phyloP scores from a whole-genome alignment of 2,797 vertebrate genomes.

The Okamejei kenojei region DNA sequence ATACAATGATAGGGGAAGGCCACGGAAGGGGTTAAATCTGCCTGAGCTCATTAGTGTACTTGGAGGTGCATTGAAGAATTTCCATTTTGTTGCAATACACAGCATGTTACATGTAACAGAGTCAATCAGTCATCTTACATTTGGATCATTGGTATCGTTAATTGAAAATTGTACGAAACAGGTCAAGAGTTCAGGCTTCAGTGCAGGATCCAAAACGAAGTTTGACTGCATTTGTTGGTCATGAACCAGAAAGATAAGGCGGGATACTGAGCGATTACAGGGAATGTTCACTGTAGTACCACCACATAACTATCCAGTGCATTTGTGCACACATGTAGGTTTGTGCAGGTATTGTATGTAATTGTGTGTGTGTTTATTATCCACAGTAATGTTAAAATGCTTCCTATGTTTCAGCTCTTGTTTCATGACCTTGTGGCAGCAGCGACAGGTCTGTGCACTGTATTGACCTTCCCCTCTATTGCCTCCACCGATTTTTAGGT shows the following conservation, averaged over 20 bases:
- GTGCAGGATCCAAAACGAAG: background rate
- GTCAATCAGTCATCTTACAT: background rate
- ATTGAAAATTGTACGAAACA: background rate
- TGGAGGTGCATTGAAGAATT: background rate
- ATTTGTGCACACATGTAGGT: no score
- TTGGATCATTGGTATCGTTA: conserved; percentile 15
- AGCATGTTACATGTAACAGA: background rate
- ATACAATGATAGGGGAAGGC: background rate
- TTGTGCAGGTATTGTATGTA: no score
- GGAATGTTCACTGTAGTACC: no score
- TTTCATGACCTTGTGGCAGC: background rate
- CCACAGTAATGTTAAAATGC: background rate
- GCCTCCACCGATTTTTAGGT: background rate
- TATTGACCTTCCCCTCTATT: background rate
- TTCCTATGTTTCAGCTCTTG: no score
- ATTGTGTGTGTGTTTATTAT: background rate
- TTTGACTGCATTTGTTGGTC: background rate
- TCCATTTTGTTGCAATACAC: background rate
- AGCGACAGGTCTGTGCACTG: background rate
- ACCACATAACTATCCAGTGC: background rate
- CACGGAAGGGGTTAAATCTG: background rate
- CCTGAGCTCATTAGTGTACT: background rate
- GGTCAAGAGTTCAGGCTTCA: background rate
- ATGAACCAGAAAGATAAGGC: background rate
- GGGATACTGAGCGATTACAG: background rate